These are phyloP conservation scores for Aphidius colemani DNA, from an alignment of 2,888 invertebrate species.

Conservation along the genomic window DNA sequence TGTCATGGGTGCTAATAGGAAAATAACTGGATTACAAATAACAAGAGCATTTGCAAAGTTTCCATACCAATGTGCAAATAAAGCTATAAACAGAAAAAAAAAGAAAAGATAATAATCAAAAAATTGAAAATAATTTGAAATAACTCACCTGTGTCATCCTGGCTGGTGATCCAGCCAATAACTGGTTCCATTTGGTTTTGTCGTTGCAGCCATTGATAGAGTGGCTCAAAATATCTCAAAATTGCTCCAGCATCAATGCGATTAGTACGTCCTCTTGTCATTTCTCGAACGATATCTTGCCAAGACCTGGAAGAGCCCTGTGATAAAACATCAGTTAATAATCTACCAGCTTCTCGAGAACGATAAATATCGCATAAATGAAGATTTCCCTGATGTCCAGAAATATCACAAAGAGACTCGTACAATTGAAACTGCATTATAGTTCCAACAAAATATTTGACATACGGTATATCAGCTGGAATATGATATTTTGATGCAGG, in stretches of 20 bases:
- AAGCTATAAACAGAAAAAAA: slow-evolving; percentile 40
- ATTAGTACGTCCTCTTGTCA: slow-evolving; percentile 74
- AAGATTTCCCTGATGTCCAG: slow-evolving; percentile 74
- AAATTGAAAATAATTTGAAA: neutral
- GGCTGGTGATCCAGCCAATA: slow-evolving; percentile 76
- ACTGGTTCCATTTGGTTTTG: slow-evolving; percentile 74
- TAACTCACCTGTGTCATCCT: slow-evolving; percentile 66
- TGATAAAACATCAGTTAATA: slow-evolving; percentile 73
- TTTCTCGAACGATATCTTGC: slow-evolving; percentile 72
- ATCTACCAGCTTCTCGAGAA: slow-evolving; percentile 77
- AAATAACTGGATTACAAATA: neutral
- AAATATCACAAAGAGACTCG: slow-evolving; percentile 74
- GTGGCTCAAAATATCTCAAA: slow-evolving; percentile 80
- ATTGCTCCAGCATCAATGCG: slow-evolving; percentile 78
- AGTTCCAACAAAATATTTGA: slow-evolving; percentile 77
- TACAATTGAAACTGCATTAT: slow-evolving; percentile 86
- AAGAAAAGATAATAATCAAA: neutral
- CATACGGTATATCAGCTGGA: slow-evolving; percentile 69
- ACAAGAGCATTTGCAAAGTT: slow-evolving; percentile 19
- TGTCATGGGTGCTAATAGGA: neutral
- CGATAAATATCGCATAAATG: slow-evolving; percentile 83
- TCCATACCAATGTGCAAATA: slow-evolving; percentile 56
- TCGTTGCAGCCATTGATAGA: slow-evolving; percentile 76
- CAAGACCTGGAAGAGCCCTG: slow-evolving; percentile 71
- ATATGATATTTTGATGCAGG: slow-evolving; percentile 84